phyloP scores from a whole-genome alignment of 2,888 invertebrate genomes.

The Dicyrtoma fusca region DNA sequence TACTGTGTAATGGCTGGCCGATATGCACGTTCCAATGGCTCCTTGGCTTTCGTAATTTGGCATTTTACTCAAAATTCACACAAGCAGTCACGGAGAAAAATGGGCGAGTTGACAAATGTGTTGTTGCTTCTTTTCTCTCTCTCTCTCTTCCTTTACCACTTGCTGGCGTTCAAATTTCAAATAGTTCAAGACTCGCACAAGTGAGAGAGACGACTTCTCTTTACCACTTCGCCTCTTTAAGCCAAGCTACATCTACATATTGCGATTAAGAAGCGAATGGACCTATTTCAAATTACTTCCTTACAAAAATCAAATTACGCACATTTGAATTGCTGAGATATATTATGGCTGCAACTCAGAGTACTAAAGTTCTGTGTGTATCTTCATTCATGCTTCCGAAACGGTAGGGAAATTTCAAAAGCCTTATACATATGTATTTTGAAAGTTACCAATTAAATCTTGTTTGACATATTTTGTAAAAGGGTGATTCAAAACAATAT shows the following conservation, averaged over 20 bases:
- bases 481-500: too few species aligned
- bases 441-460: too few species aligned
- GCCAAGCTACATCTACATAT: background rate
- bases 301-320: too few species aligned
- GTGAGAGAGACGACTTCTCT: background rate
- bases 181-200: background rate
- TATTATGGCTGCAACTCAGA: too few species aligned
- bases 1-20: background rate
- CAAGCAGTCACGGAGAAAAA: slow-evolving; percentile 27
- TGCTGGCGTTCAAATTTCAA: slow-evolving; percentile 6
- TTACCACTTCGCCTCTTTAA: background rate
- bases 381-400: too few species aligned
- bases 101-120: slow-evolving; percentile 34
- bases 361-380: too few species aligned
- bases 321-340: too few species aligned
- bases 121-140: slow-evolving; percentile 23
- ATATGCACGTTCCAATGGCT: background rate
- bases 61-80: slow-evolving; percentile 26
- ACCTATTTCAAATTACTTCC: too few species aligned
- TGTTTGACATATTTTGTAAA: too few species aligned
- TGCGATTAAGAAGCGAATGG: background rate
- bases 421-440: too few species aligned
- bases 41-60: slow-evolving; percentile 28
- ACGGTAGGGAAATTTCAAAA: too few species aligned
- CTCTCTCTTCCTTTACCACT: slow-evolving; percentile 11